Percentiles rank a stretch among this genome's conserved stretches.
Conservation (phyloP, 2,113 vertebrate genomes). For the Pluvialis apricaria region DNA sequence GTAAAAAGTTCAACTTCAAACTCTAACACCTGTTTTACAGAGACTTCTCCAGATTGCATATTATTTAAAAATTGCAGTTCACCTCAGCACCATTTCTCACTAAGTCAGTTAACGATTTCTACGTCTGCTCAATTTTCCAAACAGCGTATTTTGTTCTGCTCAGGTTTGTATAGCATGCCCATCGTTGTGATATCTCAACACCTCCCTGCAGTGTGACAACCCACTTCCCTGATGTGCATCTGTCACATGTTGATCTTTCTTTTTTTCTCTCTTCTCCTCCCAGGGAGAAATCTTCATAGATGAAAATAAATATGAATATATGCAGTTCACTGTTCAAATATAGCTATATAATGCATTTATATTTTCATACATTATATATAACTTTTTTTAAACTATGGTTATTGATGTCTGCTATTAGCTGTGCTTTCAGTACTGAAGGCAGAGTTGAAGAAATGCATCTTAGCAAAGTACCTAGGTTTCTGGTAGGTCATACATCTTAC, state of each 20-base stretch:
- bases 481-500: background rate
- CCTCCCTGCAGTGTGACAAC: constrained; percentile 28
- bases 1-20: constrained; percentile 56
- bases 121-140: background rate
- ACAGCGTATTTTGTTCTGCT: background rate
- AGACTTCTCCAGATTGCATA: constrained; percentile 34
- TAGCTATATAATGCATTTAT: constrained; percentile 3
- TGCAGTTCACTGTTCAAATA: background rate
- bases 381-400: background rate
- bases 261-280: background rate
- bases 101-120: constrained; percentile 22
- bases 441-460: background rate
- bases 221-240: constrained; percentile 37
- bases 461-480: background rate
- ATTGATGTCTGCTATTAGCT: background rate
- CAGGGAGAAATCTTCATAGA: background rate
- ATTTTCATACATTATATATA: background rate
- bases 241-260: constrained; percentile 15
- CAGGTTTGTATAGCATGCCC: background rate
- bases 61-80: constrained; percentile 45
- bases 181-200: background rate
- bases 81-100: constrained; percentile 23
- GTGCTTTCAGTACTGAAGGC: background rate
- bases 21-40: constrained; percentile 58
- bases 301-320: constrained; percentile 5